Evolutionary conservation across 2,797 vertebrate species (phyloP), one percentile per base, ranked within the genome.

Genomic region (Mus caroli): DNA sequence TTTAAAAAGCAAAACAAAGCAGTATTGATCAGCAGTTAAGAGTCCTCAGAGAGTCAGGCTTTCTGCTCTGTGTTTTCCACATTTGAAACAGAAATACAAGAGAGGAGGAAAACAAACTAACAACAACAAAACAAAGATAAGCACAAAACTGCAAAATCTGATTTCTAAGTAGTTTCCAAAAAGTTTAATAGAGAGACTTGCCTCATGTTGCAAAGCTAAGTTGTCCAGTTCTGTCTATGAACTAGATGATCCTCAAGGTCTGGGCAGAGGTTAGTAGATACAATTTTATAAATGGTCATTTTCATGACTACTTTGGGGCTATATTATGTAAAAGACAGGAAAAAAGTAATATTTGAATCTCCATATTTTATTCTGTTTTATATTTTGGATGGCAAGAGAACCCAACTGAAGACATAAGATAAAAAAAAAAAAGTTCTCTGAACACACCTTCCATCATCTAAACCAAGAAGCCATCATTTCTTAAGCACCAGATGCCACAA

Each of bases 281-380:
- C 24, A n/a, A 91, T 77, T 67, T 87, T 90, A 90, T 76, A 52
- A 80, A n/a, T 80, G 83, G 34, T 71, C 15, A 85, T 92, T 87
- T 80, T 78, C 26, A 62, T 88, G 13, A 92, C 26, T 34, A 26
- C 31, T 69, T 91, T 91, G 4, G 43, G 15, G 24, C 3, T 85
- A 3, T 28, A 43, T 75, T 88, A 17, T 50, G 69, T 43, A 75
- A 85, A 92, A 92, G 37, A 75, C 9, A 52, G 78, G 82, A 46
- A 31, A 17, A 95, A 91, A 95, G 24, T 52, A n/a, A 73, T 4
- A 88, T 91, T 94, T 78, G 90, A 43, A 28, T 43, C 73, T 88
- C 85, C 4, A 69, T 20, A 1, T 40, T 73, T 92, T 80, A 89
- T 90, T 83, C 50, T 71, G 3, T 67, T 90, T 86, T 71, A 20